phyloP scores from a whole-genome alignment of 2,113 vertebrate genomes.

The Sander vitreus region DNA sequence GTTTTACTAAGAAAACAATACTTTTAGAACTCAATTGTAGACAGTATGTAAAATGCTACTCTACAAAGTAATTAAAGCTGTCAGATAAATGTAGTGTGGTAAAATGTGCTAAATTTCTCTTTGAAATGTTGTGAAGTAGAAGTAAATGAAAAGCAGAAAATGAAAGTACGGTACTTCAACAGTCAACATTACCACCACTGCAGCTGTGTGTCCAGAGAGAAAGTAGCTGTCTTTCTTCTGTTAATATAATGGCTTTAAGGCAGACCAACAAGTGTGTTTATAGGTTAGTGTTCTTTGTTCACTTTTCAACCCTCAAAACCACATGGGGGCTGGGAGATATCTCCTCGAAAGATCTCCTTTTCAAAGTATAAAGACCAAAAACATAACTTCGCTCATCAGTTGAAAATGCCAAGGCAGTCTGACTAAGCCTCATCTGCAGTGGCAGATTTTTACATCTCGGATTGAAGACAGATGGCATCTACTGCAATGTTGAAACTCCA shows the following conservation, averaged over 20 bases:
- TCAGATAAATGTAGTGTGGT: too few species aligned
- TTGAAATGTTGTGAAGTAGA: too few species aligned
- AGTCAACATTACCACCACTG: too few species aligned
- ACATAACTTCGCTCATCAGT: constrained; percentile 26
- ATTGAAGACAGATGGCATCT: constrained; percentile 56
- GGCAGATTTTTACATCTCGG: constrained; percentile 49
- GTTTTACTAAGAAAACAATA: too few species aligned
- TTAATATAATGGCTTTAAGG: background rate
- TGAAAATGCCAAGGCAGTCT: constrained; percentile 26
- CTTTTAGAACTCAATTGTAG: too few species aligned
- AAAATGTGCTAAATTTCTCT: too few species aligned
- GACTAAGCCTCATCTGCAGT: constrained; percentile 26
- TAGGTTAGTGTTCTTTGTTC: constrained; percentile 31
- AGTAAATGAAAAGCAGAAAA: too few species aligned
- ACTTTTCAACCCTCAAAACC: constrained; percentile 23
- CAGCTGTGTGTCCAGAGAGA: too few species aligned
- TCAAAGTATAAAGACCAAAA: constrained; percentile 35
- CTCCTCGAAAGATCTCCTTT: constrained; percentile 14
- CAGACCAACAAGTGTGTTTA: background rate
- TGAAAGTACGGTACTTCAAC: too few species aligned
- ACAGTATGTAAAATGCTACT: too few species aligned
- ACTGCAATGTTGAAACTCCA: constrained; percentile 42
- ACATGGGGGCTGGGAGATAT: constrained; percentile 20
- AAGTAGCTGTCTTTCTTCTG: too few species aligned
- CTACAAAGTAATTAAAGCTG: too few species aligned